Base-by-base conservation (phyloP, 2,113 vertebrate species). In the Gymnocephalus cernua region DNA sequence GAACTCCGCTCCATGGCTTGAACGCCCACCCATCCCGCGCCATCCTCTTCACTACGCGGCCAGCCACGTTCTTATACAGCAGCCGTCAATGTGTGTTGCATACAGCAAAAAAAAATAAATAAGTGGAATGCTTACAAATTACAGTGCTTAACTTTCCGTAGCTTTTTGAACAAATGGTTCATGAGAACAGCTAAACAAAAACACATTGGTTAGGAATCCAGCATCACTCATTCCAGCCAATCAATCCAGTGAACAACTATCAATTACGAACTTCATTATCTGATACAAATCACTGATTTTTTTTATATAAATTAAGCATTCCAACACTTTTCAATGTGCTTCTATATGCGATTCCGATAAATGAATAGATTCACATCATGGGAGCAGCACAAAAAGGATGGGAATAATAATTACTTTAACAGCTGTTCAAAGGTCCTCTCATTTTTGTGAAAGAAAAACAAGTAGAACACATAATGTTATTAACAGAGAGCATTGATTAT, bases 391-490 rank as follows among this genome's bases (percentile, higher is more conserved):
- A 67, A 56, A 35, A 51, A 3, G n/a, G 7, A 76, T 68, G 25
- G 10, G 2, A 35, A 73, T n/a, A 16, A 32, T 72, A 79, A 82
- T 63, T 35, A 58, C 47, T 25, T 50, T 13, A 69, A 59, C 56
- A 73, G 59, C 51, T 45, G 27, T 15, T 61, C 13, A 79, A 27
- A 82, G 63, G 25, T 77, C 41, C 4, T 29, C 13, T 66, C 10
- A 62, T 53, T 59, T 38, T 56, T 56, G 65, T 61, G 53, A 41
- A 59, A 38, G 38, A 38, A 38, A 74, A 86, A 82, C 72, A 62
- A 76, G n/a, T 4, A 57, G 11, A 69, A 66, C 32, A 74, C 80
- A 80, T 75, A 47, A 68, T 64, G 48, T 15, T 59, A 74, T 88
- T 64, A 70, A 63, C 14, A 13, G 29, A 14, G 50, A 73, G 44